Evolutionary conservation across 2,113 vertebrate species (phyloP).

Genomic region (Caranx melampygus): DNA sequence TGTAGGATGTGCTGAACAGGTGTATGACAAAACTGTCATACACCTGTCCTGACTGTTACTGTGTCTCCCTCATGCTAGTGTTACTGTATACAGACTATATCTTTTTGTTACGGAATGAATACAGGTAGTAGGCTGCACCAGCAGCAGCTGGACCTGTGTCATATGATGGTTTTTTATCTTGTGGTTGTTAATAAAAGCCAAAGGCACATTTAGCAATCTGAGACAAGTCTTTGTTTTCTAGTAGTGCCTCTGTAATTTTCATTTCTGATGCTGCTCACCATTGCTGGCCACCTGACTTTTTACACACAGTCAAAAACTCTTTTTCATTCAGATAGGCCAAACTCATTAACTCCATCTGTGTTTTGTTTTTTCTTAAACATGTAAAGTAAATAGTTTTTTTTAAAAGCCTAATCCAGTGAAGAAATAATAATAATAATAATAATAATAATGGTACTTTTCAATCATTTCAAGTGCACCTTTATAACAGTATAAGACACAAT

Average conservation of each 20-base stretch:
- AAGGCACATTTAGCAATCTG: slow-evolving; percentile 53
- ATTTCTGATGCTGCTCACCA: background rate
- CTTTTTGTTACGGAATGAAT: slow-evolving; percentile 46
- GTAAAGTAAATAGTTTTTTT: too few species aligned
- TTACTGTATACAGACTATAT: slow-evolving; percentile 22
- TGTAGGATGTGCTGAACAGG: background rate
- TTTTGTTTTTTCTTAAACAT: too few species aligned
- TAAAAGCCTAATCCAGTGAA: too few species aligned
- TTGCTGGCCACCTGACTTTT: background rate
- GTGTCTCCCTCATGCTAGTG: slow-evolving; percentile 15
- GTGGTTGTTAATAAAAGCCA: slow-evolving; percentile 75
- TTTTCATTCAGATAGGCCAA: too few species aligned
- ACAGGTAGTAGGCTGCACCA: background rate
- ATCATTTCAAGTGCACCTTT: too few species aligned
- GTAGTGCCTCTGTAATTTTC: background rate
- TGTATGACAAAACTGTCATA: slow-evolving; percentile 29
- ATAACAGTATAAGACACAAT: too few species aligned
- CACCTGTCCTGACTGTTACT: slow-evolving; percentile 43
- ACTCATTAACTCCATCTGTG: too few species aligned
- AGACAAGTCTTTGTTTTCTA: slow-evolving; percentile 11
- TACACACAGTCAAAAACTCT: too few species aligned
- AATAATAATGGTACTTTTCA: too few species aligned
- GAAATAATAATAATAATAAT: too few species aligned
- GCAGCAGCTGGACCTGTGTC: slow-evolving; percentile 13
- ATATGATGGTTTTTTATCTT: slow-evolving; percentile 61